These are phyloP conservation scores for Parazoanthus darwini DNA, from an alignment of 92 coral and sea anemone species.

Conservation along the genomic window DNA sequence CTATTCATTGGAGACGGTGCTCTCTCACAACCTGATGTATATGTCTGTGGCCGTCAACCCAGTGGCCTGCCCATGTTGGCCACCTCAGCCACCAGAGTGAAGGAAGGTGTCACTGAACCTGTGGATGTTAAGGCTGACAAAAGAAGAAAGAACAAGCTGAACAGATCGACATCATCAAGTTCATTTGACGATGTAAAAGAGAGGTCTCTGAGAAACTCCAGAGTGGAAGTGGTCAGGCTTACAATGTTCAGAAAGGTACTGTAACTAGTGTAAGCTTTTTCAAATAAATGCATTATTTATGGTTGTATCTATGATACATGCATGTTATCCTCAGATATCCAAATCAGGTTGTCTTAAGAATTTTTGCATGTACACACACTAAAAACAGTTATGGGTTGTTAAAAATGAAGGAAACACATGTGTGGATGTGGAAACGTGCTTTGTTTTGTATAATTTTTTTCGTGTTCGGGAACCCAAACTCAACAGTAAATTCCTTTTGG, in stretches of 20 bases:
- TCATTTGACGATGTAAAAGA: constrained; percentile 90
- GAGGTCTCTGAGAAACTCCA: constrained; percentile 70
- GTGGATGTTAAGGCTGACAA: constrained; percentile 50
- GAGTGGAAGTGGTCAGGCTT: constrained; percentile 83
- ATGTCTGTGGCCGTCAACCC: constrained; percentile 97
- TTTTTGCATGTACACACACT: too few species aligned
- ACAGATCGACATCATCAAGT: constrained; percentile 56
- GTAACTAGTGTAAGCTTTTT: not conserved
- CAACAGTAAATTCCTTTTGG: too few species aligned
- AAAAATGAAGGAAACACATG: too few species aligned
- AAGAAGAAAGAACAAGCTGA: constrained; percentile 25
- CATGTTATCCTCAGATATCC: too few species aligned
- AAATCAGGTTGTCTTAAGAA: too few species aligned
- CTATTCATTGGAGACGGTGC: constrained; percentile 92
- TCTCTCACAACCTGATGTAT: constrained; percentile 85
- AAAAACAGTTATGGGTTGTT: too few species aligned
- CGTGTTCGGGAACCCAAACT: too few species aligned
- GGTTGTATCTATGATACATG: too few species aligned
- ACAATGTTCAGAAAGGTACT: constrained; percentile 83
- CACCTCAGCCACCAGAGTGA: constrained; percentile 72
- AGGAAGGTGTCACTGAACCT: constrained; percentile 58
- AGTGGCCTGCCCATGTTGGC: constrained; percentile 88
- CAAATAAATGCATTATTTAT: not conserved
- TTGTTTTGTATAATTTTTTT: too few species aligned
- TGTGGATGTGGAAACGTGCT: too few species aligned